Conservation (phyloP, 2,888 invertebrate species). For the Dyspetes luteomarginatus region DNA sequence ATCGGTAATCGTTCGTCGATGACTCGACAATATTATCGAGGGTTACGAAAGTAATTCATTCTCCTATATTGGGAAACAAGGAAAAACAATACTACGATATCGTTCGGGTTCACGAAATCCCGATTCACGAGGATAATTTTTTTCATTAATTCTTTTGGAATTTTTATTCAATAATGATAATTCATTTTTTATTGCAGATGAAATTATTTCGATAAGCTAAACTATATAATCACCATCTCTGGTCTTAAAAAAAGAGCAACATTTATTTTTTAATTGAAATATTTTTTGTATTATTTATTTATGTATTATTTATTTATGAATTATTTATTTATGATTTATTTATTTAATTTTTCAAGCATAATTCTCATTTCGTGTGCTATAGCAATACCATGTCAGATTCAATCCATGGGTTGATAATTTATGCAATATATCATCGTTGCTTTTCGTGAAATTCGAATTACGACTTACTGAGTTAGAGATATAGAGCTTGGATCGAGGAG, state of each 20-base stretch:
- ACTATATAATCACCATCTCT: too few relatives aligned
- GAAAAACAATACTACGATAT: neutral
- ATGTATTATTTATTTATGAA: neutral
- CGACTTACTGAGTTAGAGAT: slow-evolving; percentile 41
- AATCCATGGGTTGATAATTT: slow-evolving; percentile 12
- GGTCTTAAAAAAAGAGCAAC: too few relatives aligned
- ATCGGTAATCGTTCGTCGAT: slow-evolving; percentile 25
- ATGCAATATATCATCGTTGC: neutral
- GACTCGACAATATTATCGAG: slow-evolving; percentile 1
- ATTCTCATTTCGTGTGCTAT: neutral
- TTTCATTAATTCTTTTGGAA: too few relatives aligned
- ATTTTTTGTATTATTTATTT: neutral
- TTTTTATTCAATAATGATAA: neutral
- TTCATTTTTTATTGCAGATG: neutral
- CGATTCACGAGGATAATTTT: too few relatives aligned
- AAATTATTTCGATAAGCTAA: too few relatives aligned
- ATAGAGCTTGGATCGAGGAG: neutral
- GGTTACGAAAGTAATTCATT: neutral
- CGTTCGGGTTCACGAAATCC: too few relatives aligned
- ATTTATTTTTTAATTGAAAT: neutral
- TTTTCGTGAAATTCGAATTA: slow-evolving; percentile 24
- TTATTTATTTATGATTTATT: neutral
- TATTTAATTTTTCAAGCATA: neutral
- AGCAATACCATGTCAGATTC: neutral
- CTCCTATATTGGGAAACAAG: neutral